These are phyloP conservation scores for Andrena praecox DNA, from an alignment of 2,888 invertebrate genomes.

Conservation along the genomic window DNA sequence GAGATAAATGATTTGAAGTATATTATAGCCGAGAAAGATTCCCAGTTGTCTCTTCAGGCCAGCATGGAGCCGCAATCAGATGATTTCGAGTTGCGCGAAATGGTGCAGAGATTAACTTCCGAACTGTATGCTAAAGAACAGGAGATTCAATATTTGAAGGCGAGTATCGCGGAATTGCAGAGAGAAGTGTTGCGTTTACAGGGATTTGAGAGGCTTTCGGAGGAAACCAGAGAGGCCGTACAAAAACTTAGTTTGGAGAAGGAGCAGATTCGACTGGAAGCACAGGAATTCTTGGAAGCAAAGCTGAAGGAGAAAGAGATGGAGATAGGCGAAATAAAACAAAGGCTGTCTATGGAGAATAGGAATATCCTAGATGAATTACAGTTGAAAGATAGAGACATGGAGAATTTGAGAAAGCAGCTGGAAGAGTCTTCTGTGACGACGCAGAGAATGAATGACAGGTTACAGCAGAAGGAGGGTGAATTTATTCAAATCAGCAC, in stretches of 20 bases:
- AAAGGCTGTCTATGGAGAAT: constrained; percentile 63
- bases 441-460: constrained; percentile 55
- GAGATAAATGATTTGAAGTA: constrained; percentile 76
- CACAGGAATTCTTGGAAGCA: constrained; percentile 65
- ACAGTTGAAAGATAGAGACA: constrained; percentile 68
- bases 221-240: constrained; percentile 67
- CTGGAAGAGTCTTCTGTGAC: constrained; percentile 28
- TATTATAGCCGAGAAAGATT: constrained; percentile 74
- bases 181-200: constrained; percentile 67
- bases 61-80: constrained; percentile 72
- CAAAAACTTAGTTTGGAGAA: constrained; percentile 74
- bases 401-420: constrained; percentile 74
- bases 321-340: constrained; percentile 67
- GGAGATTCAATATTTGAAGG: constrained; percentile 71
- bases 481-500: constrained; percentile 64
- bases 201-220: constrained; percentile 64
- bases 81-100: constrained; percentile 72
- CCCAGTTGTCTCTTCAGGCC: constrained; percentile 69
- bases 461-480: constrained; percentile 67
- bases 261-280: constrained; percentile 68
- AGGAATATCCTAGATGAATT: constrained; percentile 65
- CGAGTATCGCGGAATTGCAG: constrained; percentile 65
- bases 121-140: constrained; percentile 75
- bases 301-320: constrained; percentile 69
- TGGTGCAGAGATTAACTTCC: constrained; percentile 65